phyloP scores from a whole-genome alignment of 2,888 invertebrate genomes.

The Gasteruption jaculator region DNA sequence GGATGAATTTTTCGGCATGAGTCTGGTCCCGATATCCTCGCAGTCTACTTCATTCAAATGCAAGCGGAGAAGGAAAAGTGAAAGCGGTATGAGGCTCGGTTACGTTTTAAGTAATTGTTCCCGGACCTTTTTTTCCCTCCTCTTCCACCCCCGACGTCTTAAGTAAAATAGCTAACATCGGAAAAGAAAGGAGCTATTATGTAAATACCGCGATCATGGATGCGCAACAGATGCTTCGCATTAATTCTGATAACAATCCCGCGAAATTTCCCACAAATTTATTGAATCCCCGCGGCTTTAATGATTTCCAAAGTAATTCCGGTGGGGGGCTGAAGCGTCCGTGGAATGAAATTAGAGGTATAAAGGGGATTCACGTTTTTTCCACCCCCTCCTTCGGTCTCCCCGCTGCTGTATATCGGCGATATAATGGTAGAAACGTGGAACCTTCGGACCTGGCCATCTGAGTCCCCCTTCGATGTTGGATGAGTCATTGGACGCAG shows the following conservation, averaged over 20 bases:
- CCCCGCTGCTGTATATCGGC: too few relatives aligned
- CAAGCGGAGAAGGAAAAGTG: conserved; percentile 6
- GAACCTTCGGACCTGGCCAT: conserved; percentile 33
- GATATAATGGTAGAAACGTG: conserved; percentile 37
- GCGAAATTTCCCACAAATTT: conserved; percentile 41
- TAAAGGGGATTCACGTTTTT: too few relatives aligned
- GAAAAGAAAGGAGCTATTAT: conserved; percentile 38
- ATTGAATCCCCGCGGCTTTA: conserved; percentile 1
- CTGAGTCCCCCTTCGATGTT: conserved; percentile 40
- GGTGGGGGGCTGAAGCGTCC: too few relatives aligned
- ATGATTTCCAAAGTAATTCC: too few relatives aligned
- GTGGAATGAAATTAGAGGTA: too few relatives aligned
- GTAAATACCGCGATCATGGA: conserved; percentile 48
- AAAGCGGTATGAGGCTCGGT: conserved; percentile 18
- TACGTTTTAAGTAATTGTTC: conserved; percentile 33
- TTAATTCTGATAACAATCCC: conserved; percentile 39
- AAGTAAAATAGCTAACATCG: conserved; percentile 22
- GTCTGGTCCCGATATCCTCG: too few relatives aligned
- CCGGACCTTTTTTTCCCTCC: conserved; percentile 8
- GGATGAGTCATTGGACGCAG: conserved; percentile 43
- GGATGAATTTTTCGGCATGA: too few relatives aligned
- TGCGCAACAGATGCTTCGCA: conserved; percentile 49
- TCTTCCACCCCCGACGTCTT: conserved; percentile 17
- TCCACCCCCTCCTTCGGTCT: too few relatives aligned
- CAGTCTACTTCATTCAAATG: too few relatives aligned